phyloP scores from a whole-genome alignment of 1,140 invertebrate genomes.

The Rhopalosiphum maidis region DNA sequence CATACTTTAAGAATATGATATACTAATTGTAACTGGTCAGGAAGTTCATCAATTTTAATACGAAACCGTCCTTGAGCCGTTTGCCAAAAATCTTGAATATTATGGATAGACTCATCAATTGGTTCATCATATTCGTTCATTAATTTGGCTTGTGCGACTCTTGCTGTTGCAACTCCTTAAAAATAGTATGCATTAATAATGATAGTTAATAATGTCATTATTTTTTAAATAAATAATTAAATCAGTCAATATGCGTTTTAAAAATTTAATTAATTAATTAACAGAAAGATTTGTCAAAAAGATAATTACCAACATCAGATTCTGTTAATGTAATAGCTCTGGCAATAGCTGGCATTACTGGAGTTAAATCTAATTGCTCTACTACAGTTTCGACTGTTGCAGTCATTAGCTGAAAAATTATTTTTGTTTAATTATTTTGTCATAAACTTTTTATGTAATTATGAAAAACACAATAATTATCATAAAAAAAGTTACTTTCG shows the following conservation, averaged over 20 bases:
- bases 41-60: conserved; percentile 89
- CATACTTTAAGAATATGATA: conserved; percentile 85
- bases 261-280: background rate
- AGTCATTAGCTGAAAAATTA: conserved; percentile 79
- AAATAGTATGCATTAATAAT: background rate
- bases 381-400: conserved; percentile 91
- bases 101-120: conserved; percentile 72
- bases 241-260: background rate
- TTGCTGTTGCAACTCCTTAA: conserved; percentile 68
- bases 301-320: conserved; percentile 77
- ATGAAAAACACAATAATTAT: background rate
- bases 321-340: conserved; percentile 87
- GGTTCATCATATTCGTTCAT: conserved; percentile 74
- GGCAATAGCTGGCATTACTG: conserved; percentile 80
- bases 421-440: background rate
- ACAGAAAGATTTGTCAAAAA: background rate
- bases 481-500: background rate
- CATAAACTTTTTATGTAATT: background rate
- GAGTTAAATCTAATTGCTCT: conserved; percentile 83
- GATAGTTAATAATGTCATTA: background rate
- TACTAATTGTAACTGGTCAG: conserved; percentile 90
- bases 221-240: background rate
- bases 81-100: conserved; percentile 84
- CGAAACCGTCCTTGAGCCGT: conserved; percentile 91
- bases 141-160: conserved; percentile 72